Conservation (phyloP, 2,797 vertebrate genomes). For the Coregonus sp. region DNA sequence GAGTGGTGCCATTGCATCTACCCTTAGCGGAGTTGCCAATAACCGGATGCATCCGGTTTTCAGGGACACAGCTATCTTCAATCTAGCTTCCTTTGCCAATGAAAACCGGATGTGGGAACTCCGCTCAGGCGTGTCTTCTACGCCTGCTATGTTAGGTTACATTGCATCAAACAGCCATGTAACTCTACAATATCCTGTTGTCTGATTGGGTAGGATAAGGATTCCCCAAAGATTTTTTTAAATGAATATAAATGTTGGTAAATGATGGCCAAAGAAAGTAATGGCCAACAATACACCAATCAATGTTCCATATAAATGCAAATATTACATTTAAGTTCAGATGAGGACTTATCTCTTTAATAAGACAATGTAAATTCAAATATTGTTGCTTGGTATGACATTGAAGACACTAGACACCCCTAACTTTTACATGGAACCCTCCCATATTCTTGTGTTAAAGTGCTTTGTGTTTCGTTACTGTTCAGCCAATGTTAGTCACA, state of each 20-base stretch:
- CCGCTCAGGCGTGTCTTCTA: too few species aligned
- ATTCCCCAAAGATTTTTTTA: neutral
- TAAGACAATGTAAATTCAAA: neutral
- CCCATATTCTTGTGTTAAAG: constrained; percentile 50
- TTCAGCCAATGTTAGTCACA: constrained; percentile 69
- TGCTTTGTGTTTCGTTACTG: constrained; percentile 54
- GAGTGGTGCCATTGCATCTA: neutral
- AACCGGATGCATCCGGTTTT: too few species aligned
- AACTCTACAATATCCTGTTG: neutral
- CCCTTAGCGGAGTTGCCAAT: too few species aligned
- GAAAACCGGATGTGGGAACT: too few species aligned
- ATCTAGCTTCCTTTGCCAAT: too few species aligned
- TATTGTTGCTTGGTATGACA: neutral
- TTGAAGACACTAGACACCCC: neutral
- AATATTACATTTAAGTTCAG: neutral
- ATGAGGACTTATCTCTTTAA: neutral
- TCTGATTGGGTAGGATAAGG: neutral
- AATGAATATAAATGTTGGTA: neutral
- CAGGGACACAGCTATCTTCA: too few species aligned
- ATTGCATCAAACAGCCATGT: neutral
- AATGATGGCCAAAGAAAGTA: neutral
- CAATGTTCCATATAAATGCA: neutral
- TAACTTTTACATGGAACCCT: constrained; percentile 36
- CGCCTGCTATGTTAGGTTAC: too few species aligned
- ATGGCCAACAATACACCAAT: neutral